Percentiles rank a stretch among this genome's conserved stretches.
phyloP scores from a whole-genome alignment of 2,888 invertebrate species.

The Philaethria dido region DNA sequence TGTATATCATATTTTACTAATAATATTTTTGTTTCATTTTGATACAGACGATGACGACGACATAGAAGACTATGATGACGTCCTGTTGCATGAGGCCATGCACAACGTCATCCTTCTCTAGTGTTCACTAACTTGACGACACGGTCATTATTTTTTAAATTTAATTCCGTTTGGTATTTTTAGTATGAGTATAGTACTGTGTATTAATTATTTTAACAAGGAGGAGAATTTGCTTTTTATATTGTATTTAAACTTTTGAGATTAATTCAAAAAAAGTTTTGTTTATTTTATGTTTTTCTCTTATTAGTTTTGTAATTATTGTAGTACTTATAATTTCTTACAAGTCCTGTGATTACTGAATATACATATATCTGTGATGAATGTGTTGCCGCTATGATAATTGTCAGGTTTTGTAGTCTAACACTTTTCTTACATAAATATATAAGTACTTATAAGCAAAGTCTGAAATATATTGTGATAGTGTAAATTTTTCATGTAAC shows the following conservation, averaged over 20 bases:
- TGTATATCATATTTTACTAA: too few relatives aligned
- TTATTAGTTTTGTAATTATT: constrained; percentile 8
- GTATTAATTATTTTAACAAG: constrained; percentile 13
- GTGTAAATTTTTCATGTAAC: constrained; percentile 61
- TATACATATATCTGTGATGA: constrained; percentile 60
- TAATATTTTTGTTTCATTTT: not conserved
- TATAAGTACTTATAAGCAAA: constrained; percentile 58
- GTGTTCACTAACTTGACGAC: constrained; percentile 2
- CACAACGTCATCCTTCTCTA: constrained; percentile 55
- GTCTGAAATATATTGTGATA: constrained; percentile 72
- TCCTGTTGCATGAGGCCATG: constrained; percentile 52
- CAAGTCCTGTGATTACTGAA: constrained; percentile 20
- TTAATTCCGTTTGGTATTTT: constrained; percentile 16
- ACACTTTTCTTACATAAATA: constrained; percentile 49
- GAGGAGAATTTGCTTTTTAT: constrained; percentile 16
- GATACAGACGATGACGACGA: constrained; percentile 66
- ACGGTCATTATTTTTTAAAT: not conserved
- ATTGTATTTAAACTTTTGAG: constrained; percentile 19
- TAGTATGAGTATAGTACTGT: constrained; percentile 26
- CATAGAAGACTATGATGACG: constrained; percentile 58
- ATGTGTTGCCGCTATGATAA: constrained; percentile 50
- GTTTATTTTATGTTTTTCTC: constrained; percentile 16
- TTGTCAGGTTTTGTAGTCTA: constrained; percentile 50
- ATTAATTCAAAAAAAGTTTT: constrained; percentile 13
- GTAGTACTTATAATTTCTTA: constrained; percentile 18